phyloP scores from a whole-genome alignment of 2,113 vertebrate genomes.

The Holacanthus passer region DNA sequence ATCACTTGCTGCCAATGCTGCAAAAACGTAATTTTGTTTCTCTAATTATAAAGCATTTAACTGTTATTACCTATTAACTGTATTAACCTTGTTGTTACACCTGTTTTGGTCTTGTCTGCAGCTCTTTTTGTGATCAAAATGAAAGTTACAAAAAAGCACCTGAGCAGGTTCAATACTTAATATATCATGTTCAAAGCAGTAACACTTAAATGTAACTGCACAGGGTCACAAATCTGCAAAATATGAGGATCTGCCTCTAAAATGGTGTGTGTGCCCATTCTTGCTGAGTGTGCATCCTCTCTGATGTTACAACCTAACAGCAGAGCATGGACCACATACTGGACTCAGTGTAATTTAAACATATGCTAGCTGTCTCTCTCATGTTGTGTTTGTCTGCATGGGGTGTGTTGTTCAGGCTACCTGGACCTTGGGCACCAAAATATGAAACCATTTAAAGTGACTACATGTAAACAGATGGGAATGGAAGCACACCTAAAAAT shows the following conservation, averaged over 20 bases:
- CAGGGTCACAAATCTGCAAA: background rate
- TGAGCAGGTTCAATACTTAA: background rate
- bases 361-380: constrained; percentile 34
- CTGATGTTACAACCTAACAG: constrained; percentile 49
- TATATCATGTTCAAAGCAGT: background rate
- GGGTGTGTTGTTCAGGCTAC: constrained; percentile 21
- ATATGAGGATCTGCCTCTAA: constrained; percentile 1
- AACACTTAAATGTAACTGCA: background rate
- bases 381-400: constrained; percentile 21
- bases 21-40: background rate
- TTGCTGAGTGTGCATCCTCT: constrained; percentile 53
- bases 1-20: background rate
- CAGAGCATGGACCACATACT: constrained; percentile 48
- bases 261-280: constrained; percentile 25
- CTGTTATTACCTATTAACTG: too few relatives aligned
- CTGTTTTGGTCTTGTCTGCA: background rate
- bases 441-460: background rate
- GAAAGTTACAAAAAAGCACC: background rate
- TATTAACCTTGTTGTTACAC: background rate
- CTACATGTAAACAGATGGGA: background rate
- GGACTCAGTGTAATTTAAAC: constrained; percentile 38
- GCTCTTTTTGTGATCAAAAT: background rate
- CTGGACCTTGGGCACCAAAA: background rate
- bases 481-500: background rate
- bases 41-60: background rate